Base-by-base conservation (phyloP, 92 coral and sea anemone genomes). In the Montipora capitata region DNA sequence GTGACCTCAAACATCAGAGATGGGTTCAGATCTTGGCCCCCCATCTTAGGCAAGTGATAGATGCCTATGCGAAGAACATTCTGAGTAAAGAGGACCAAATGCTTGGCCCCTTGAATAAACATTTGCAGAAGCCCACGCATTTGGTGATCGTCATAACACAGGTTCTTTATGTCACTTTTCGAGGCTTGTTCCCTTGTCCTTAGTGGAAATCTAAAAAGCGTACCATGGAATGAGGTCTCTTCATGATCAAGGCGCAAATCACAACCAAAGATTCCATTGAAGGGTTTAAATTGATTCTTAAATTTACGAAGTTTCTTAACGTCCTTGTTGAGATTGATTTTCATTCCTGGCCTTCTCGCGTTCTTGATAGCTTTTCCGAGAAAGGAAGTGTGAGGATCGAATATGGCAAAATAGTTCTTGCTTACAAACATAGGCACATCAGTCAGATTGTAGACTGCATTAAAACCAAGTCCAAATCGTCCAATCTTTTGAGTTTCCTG, bases 381-480 rank as follows among this genome's bases (percentile, higher is more conserved):
- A 77, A 86, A 90, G 5, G 94, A 88, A 66, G 95, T 91, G 44
- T 96, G 95, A 5, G 99, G 99, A 69, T 96, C 99, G 69, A 96
- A 91, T 0, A 96, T 82, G 4, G 85, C 96, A 35, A 94, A 39
- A 57, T 75, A 80, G 56, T 84, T 89, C 44, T 76, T 82, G 82
- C 99, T 96, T 3, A 96, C 64, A 63, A 96, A 94, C 86, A 96
- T 96, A 20, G 99, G 99, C 18, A 94, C 94, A 49, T 96, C 99
- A 18, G 99, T 96, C 51, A 96, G 86, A 72, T 96, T 93, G 91
- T 96, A 96, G 43, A 94, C 99, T 4, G 99, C 94, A 80, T 96
- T 96, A 77, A 96, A 96, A 27, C 99, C 99, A 64, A 94, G 92
- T 9, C 99, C 99, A 87, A 96, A 96, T n/a, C 98, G 91, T 40